phyloP scores from a whole-genome alignment of 2,888 invertebrate genomes.

The Ypsolopha scabrella region DNA sequence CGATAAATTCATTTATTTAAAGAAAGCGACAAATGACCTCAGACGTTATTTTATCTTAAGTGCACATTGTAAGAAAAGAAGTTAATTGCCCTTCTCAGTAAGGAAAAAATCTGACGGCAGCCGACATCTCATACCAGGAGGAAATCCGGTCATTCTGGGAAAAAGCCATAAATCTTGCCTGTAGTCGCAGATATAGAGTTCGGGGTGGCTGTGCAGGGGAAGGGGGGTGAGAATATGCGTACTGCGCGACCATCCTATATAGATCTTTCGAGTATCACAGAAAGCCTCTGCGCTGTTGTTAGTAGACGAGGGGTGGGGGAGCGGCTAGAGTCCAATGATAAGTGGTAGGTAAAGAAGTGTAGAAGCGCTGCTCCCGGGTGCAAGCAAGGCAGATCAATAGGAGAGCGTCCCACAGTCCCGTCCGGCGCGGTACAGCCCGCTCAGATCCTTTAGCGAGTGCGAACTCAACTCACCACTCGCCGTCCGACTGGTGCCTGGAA shows the following conservation, averaged over 20 bases:
- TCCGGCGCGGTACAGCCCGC: conserved; percentile 18
- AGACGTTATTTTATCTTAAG: not conserved
- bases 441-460: conserved; percentile 21
- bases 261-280: not conserved
- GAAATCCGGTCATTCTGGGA: conserved; percentile 52
- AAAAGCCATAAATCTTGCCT: conserved; percentile 52
- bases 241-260: conserved; percentile 14
- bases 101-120: conserved; percentile 19
- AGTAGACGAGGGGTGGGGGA: not conserved
- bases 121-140: conserved; percentile 15
- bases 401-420: conserved; percentile 30
- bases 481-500: conserved; percentile 8
- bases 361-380: conserved; percentile 29
- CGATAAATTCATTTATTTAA: not conserved
- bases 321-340: not conserved
- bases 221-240: conserved; percentile 26
- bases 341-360: not conserved
- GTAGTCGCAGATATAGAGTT: conserved; percentile 39
- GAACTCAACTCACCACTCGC: not conserved
- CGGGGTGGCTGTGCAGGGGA: conserved; percentile 18
- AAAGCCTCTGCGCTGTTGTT: not conserved
- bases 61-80: not conserved
- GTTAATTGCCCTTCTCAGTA: conserved; percentile 17
- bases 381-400: conserved; percentile 49
- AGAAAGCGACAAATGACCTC: not conserved